These are phyloP conservation scores for Biston stratarius DNA, from an alignment of 2,888 invertebrate genomes.

Conservation along the genomic window DNA sequence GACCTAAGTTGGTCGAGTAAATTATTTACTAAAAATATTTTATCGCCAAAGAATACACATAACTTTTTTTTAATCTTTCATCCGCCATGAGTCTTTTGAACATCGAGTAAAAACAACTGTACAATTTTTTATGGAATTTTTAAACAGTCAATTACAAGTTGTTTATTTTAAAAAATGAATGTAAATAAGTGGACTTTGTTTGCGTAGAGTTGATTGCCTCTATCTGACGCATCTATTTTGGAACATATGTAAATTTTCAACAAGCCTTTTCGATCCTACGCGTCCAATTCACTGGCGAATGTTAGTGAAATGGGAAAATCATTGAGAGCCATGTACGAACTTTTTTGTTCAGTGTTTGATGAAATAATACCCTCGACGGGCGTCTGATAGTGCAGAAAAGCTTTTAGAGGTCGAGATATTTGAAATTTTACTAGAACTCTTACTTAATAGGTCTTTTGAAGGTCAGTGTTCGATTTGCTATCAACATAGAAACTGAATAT, in stretches of 20 bases:
- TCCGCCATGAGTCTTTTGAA: neutral
- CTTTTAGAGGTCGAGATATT: slow-evolving; percentile 25
- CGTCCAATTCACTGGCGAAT: slow-evolving; percentile 76
- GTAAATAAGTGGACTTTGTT: slow-evolving; percentile 70
- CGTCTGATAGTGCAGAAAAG: slow-evolving; percentile 24
- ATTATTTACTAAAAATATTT: too few species aligned
- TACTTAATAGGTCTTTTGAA: slow-evolving; percentile 23
- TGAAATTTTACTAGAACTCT: neutral
- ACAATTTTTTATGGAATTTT: slow-evolving; percentile 45
- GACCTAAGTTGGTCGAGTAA: too few species aligned
- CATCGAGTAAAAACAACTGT: neutral
- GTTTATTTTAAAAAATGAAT: slow-evolving; percentile 63
- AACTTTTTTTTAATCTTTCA: neutral
- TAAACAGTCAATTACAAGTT: slow-evolving; percentile 56
- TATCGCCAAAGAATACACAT: too few species aligned
- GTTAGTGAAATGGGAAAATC: slow-evolving; percentile 78
- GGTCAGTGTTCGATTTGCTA: slow-evolving; percentile 6
- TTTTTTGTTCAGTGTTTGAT: slow-evolving; percentile 41
- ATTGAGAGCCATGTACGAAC: slow-evolving; percentile 59
- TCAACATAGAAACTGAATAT: too few species aligned
- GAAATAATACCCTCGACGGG: slow-evolving; percentile 35
- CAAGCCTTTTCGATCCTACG: slow-evolving; percentile 80
- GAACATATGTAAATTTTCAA: slow-evolving; percentile 81
- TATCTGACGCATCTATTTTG: slow-evolving; percentile 66
- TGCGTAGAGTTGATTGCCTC: slow-evolving; percentile 76